Percentiles rank a stretch among this genome's conserved stretches.
phyloP scores from a whole-genome alignment of 2,888 invertebrate species.

The Sarcophaga rosellei region DNA sequence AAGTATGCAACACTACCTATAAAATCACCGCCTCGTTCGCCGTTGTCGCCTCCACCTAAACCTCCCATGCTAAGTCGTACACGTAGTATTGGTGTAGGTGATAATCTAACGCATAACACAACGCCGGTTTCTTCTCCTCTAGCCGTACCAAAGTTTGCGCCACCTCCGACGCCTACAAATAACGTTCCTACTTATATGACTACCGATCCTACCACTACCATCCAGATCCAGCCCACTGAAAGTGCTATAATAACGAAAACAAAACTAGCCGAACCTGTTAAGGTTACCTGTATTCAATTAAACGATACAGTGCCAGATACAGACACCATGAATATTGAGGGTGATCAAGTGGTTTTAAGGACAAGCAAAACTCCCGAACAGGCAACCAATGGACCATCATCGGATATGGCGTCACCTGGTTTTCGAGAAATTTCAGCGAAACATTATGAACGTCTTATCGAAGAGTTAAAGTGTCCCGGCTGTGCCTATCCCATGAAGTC shows the following conservation, averaged over 20 bases:
- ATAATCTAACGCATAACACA: slow-evolving; percentile 64
- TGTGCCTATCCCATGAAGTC: slow-evolving; percentile 80
- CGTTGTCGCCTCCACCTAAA: slow-evolving; percentile 76
- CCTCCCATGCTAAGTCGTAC: slow-evolving; percentile 78
- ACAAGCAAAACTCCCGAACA: slow-evolving; percentile 20
- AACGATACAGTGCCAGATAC: slow-evolving; percentile 24
- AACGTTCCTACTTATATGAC: not conserved
- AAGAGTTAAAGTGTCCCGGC: slow-evolving; percentile 80
- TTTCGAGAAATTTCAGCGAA: slow-evolving; percentile 73
- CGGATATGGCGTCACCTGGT: slow-evolving; percentile 50
- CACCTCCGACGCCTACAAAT: slow-evolving; percentile 4
- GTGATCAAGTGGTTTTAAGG: slow-evolving; percentile 48
- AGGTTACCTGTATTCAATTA: slow-evolving; percentile 64
- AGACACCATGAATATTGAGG: slow-evolving; percentile 35
- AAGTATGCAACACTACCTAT: slow-evolving; percentile 64
- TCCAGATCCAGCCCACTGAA: slow-evolving; percentile 54
- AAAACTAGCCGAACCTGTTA: slow-evolving; percentile 59
- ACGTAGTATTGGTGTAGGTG: slow-evolving; percentile 75
- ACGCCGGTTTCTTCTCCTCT: slow-evolving; percentile 22
- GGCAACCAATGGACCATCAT: slow-evolving; percentile 31
- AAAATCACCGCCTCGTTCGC: slow-evolving; percentile 70
- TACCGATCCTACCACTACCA: slow-evolving; percentile 31
- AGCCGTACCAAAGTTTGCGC: slow-evolving; percentile 44
- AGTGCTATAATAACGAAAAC: slow-evolving; percentile 57
- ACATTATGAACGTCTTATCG: slow-evolving; percentile 79